These are phyloP conservation scores for Melanotaenia parkinsoni DNA, from an alignment of 2,797 vertebrate species.

Conservation along the genomic window DNA sequence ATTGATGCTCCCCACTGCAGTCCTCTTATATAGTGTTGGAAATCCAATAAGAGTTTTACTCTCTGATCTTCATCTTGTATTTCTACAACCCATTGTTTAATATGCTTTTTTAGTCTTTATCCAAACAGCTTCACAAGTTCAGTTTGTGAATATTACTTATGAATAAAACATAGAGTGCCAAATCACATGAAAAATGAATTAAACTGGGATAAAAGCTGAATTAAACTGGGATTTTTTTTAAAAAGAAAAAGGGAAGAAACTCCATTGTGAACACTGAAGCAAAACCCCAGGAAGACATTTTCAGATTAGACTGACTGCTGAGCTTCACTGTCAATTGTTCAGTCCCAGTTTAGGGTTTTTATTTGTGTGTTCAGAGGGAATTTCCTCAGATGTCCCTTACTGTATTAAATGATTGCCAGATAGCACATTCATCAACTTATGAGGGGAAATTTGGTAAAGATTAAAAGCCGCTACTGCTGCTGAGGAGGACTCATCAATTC, in stretches of 20 bases:
- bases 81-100: constrained; percentile 23
- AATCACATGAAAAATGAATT: constrained; percentile 23
- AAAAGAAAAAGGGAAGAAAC: constrained; percentile 13
- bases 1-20: not conserved
- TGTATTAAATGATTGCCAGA: constrained; percentile 51
- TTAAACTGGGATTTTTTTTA: not conserved
- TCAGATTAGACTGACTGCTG: constrained; percentile 15
- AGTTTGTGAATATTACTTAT: too few species aligned
- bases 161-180: too few species aligned
- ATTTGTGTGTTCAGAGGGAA: constrained; percentile 44
- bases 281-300: too few species aligned
- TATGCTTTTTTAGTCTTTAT: constrained; percentile 5
- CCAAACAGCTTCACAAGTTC: not conserved
- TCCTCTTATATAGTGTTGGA: constrained; percentile 10
- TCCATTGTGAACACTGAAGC: not conserved
- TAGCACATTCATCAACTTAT: constrained; percentile 44
- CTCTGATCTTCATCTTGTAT: constrained; percentile 8
- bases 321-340: constrained; percentile 36
- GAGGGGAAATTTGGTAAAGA: constrained; percentile 58
- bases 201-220: not conserved
- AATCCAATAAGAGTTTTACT: constrained; percentile 25
- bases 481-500: constrained; percentile 52
- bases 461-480: constrained; percentile 49
- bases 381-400: constrained; percentile 37
- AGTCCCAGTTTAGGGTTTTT: constrained; percentile 35